Evolutionary conservation across 2,797 vertebrate genomes (phyloP), one percentile per base, ranked within the genome.

Genomic region (Myioborus melanocephalus): DNA sequence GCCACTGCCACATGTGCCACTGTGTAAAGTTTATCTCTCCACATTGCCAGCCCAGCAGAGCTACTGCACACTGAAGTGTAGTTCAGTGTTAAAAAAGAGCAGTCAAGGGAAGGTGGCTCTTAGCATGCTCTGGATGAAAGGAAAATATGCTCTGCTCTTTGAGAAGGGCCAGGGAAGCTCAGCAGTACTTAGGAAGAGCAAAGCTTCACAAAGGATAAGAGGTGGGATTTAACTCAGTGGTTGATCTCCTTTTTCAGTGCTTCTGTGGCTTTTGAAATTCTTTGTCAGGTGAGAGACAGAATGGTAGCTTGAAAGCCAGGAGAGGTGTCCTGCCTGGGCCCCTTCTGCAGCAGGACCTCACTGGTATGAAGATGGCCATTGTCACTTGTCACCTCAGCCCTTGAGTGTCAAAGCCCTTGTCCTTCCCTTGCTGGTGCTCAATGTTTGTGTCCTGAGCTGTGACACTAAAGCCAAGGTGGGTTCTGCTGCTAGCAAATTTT

Each of bases 1-100:
- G 22, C 35, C 70, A 70, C 20, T 1, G 2, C 39, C 37, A 43
- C 6, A 0, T 0, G 4, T 79, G 49, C 28, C 1, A 0, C 14
- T 28, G n/a, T 28, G 5, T 87, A 6, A 64, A 50, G 17, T 55
- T 92, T 21, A 0, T 79, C 26, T 39, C 30, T 49, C 49, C 4
- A 0, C 0, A 0, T 26, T 49, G 13, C 63, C 22, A 60, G 27
- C 35, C n/a, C 15, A 26, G 13, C 14, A 8, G 37, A 55, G 35
- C 69, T 65, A 20, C 19, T 66, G 21, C 8, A 43, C 41, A 14
- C 27, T 73, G 49, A 72, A 63, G 6, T 27, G 17, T 17, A 64
- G 32, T n/a, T 82, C 19, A 17, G 20, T 32, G 21, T 66, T 83
- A 23, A 72, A 50, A 64, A 71, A 41, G 15, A 59, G 24, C 22